A percentile compares a stretch with the other conserved stretches of the same genome.
Conservation (phyloP, 2,888 invertebrate genomes). For the Netelia inedita region DNA sequence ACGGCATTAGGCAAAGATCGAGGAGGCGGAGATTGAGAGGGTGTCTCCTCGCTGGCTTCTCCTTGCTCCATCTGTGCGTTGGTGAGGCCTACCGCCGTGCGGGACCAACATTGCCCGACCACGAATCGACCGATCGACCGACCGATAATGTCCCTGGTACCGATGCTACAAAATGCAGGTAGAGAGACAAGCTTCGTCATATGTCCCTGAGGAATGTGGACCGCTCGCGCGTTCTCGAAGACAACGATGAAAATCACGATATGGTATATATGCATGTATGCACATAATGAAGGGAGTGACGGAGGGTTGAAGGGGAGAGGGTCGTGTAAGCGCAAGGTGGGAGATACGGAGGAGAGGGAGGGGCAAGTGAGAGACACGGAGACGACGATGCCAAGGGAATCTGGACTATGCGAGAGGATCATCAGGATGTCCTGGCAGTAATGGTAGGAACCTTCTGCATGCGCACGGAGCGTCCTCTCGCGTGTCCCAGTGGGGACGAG, state of each 20-base stretch:
- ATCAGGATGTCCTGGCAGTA: constrained; percentile 42
- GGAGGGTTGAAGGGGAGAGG: neutral
- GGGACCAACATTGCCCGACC: constrained; percentile 28
- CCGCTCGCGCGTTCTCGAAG: constrained; percentile 26
- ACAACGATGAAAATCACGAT: constrained; percentile 20
- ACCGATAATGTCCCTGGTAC: constrained; percentile 29
- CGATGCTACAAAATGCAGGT: constrained; percentile 68
- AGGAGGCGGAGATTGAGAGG: constrained; percentile 43
- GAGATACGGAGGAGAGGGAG: neutral
- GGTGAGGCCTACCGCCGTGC: constrained; percentile 42
- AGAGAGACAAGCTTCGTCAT: constrained; percentile 66
- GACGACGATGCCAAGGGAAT: constrained; percentile 20
- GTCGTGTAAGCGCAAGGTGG: no score
- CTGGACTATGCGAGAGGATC: constrained; percentile 35
- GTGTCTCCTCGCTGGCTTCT: constrained; percentile 1
- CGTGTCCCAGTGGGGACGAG: constrained; percentile 28
- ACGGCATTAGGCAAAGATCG: constrained; percentile 66
- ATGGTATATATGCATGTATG: neutral
- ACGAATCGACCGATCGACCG: constrained; percentile 52
- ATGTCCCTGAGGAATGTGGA: constrained; percentile 68
- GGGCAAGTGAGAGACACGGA: neutral
- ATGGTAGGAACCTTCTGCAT: constrained; percentile 54
- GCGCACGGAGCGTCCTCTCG: neutral
- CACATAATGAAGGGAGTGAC: neutral
- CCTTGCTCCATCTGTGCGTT: constrained; percentile 67